phyloP scores from a whole-genome alignment of 2,888 invertebrate species.

The Drosophila limbata region DNA sequence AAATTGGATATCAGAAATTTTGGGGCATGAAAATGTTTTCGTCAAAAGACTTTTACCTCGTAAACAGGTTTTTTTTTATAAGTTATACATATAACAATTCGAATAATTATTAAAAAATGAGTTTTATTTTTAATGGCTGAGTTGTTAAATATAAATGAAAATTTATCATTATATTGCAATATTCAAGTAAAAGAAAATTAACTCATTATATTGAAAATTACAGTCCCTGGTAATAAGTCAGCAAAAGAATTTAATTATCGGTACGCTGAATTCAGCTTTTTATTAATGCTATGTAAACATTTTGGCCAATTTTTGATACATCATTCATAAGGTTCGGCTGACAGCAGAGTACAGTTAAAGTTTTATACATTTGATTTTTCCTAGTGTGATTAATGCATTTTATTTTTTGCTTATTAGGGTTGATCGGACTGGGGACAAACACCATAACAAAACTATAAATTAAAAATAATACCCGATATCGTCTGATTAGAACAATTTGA shows the following conservation, averaged over 20 bases:
- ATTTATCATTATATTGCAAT: too few species aligned
- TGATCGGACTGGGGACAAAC: constrained; percentile 16
- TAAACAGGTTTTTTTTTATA: too few species aligned
- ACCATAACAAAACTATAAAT: constrained; percentile 30
- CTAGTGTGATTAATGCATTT: constrained; percentile 31
- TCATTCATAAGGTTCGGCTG: not conserved
- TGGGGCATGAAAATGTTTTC: too few species aligned
- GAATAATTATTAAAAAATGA: too few species aligned
- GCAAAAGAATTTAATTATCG: not conserved
- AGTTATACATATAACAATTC: too few species aligned
- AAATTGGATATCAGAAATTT: too few species aligned
- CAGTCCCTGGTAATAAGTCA: not conserved
- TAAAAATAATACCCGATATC: constrained; percentile 7
- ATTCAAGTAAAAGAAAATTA: too few species aligned
- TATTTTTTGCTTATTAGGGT: constrained; percentile 2
- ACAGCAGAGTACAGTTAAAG: not conserved
- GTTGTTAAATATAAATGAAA: too few species aligned
- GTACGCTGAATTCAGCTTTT: constrained; percentile 8
- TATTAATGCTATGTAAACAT: constrained; percentile 15
- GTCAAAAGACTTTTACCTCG: too few species aligned
- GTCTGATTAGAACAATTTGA: constrained; percentile 6
- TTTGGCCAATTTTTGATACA: constrained; percentile 8
- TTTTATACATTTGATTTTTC: constrained; percentile 10
- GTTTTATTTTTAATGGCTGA: too few species aligned
- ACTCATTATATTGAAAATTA: too few species aligned